Base-by-base conservation (phyloP, 1,140 invertebrate genomes). In the Drosophila murphyi region DNA sequence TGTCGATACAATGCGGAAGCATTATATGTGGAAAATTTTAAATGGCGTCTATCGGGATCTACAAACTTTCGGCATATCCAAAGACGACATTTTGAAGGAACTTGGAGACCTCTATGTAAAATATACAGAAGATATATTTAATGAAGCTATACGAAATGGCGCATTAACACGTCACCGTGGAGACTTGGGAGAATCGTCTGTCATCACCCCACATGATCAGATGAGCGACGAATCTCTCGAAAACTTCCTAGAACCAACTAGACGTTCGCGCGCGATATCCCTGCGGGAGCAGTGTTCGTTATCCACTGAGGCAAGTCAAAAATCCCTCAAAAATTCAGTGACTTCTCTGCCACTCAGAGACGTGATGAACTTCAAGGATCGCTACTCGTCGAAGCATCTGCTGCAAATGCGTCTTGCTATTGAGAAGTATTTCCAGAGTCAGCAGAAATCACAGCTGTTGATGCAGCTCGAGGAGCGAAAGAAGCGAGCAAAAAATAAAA, bases 1-100 rank as follows among this genome's bases (percentile, higher is more conserved):
- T 0, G 41, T 74, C 39, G 8, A 10, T 2, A 0, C 3, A 0
- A 61, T 85, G 0, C 34, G 8, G 0, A 63, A 37, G 0, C 81
- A 85, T 32, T 57, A 48, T 1, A 86, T 85, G 82, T 85, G 81
- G 81, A 29, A 7, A 5, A 45, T 50, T 4, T 51, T 85, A 2
- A 8, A 12, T 0, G 12, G 28, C 2, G 20, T 86, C 4, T 12
- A 64, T 12, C 2, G 10, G 2, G 61, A 85, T 2, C 5, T 85
- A 6, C 4, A 28, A 10, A 1, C 3, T 0, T 5, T 65, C 2
- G 71, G 65, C 0, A 4, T 85, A 0, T 1, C 0, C 2, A n/a
- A 7, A 0, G 0, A 0, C 0, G 45, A 50, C 1, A 35, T 55
- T 0, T n/a, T 45, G 2, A 6, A 55, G 0, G 6, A 56, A 2